These are phyloP conservation scores for Tokudaia tokunoshimensis DNA, from an alignment of 2,797 vertebrate genomes.

Conservation along the genomic window DNA sequence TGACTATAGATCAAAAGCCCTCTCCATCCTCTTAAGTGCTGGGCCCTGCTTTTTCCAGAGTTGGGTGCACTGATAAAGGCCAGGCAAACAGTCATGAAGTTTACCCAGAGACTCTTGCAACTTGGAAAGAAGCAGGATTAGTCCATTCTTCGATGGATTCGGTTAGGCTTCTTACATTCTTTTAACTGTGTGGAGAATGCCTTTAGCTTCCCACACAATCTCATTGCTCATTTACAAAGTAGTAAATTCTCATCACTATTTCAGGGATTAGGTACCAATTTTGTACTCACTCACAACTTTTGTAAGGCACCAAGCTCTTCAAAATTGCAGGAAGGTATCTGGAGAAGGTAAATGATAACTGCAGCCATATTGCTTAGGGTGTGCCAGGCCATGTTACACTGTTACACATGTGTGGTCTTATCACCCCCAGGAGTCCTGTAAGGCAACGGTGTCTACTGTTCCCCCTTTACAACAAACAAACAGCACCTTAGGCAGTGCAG, in stretches of 20 bases:
- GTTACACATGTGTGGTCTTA: background rate
- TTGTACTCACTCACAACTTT: background rate
- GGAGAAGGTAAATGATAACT: background rate
- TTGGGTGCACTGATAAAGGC: background rate
- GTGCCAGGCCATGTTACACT: background rate
- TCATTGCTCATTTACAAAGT: background rate
- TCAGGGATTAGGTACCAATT: background rate
- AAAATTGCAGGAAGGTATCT: background rate
- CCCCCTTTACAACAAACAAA: background rate
- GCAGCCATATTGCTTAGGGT: background rate
- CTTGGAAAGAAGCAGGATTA: background rate
- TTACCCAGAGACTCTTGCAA: background rate
- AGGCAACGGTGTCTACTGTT: background rate
- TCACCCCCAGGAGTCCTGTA: background rate
- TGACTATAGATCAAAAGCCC: background rate
- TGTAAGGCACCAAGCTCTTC: background rate
- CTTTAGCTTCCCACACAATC: background rate
- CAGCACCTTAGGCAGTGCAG: background rate
- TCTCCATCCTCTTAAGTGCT: background rate
- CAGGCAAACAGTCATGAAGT: background rate
- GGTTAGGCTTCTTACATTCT: background rate
- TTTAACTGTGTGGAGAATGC: background rate
- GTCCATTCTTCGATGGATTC: background rate
- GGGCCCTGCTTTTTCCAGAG: background rate
- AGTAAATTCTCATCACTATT: background rate